Percentiles rank a stretch among this genome's conserved stretches.
Conservation (phyloP, 1,140 invertebrate genomes). For the Apocrypta bakeri region DNA sequence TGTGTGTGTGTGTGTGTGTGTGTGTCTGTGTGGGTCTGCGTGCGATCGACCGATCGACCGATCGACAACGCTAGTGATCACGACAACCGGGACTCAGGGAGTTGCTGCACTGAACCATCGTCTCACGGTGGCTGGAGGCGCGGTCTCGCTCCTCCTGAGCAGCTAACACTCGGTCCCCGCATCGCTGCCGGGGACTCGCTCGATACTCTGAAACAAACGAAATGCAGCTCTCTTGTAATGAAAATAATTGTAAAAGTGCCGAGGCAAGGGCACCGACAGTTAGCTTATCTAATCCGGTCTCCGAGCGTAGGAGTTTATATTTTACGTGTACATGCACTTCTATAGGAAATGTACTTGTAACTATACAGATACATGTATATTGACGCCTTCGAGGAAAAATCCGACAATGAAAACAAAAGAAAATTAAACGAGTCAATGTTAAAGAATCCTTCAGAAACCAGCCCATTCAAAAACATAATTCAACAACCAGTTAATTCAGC, state of each 20-base stretch:
- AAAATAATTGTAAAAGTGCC: too few species aligned
- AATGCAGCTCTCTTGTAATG: too few species aligned
- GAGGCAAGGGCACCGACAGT: not conserved
- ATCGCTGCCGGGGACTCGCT: constrained; percentile 61
- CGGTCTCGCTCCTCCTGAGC: constrained; percentile 49
- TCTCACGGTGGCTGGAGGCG: constrained; percentile 41
- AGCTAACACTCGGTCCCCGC: constrained; percentile 54
- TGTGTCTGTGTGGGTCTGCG: not conserved
- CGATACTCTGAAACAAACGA: constrained; percentile 56
- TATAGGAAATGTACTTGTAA: too few species aligned
- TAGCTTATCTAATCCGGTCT: constrained; percentile 6
- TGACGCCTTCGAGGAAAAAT: too few species aligned
- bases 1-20: not conserved
- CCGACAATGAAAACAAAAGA: too few species aligned
- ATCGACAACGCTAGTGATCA: not conserved
- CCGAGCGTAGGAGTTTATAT: not conserved
- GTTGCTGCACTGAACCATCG: constrained; percentile 63
- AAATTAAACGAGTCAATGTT: too few species aligned
- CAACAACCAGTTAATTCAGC: too few species aligned
- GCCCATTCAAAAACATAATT: too few species aligned
- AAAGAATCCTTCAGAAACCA: too few species aligned
- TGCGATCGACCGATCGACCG: not conserved
- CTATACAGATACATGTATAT: not conserved
- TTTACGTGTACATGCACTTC: not conserved
- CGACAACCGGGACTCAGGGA: constrained; percentile 60